Percentiles rank a stretch among this genome's conserved stretches.
Conservation (phyloP, 2,888 invertebrate species). For the Tromatobia lineatoria region DNA sequence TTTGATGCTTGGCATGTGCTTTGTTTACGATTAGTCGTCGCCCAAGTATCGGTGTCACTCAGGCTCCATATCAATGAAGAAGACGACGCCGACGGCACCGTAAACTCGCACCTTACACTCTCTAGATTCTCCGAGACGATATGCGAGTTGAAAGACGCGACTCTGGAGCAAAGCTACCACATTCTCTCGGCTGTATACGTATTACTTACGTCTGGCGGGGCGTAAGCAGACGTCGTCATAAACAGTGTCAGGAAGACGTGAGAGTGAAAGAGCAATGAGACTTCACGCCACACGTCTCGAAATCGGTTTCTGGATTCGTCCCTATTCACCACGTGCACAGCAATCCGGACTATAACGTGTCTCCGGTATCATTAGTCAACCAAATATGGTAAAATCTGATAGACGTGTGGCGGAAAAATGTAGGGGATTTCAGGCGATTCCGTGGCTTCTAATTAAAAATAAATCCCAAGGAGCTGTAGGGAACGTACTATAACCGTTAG, state of each 20-base stretch:
- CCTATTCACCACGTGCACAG: neutral
- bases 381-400: neutral
- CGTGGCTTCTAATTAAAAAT: conserved; percentile 79
- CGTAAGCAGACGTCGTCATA: conserved; percentile 56
- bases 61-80: conserved; percentile 59
- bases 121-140: conserved; percentile 40
- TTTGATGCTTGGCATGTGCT: conserved; percentile 49
- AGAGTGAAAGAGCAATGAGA: conserved; percentile 21
- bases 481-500: conserved; percentile 77
- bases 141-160: conserved; percentile 54
- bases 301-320: conserved; percentile 17
- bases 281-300: conserved; percentile 8
- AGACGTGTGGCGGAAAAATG: conserved; percentile 26
- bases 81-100: conserved; percentile 53
- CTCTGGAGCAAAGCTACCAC: conserved; percentile 60
- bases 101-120: conserved; percentile 70
- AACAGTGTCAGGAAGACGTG: conserved; percentile 42
- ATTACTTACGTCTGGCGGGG: conserved; percentile 54
- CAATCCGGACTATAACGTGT: neutral
- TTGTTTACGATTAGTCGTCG: conserved; percentile 56
- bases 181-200: conserved; percentile 53
- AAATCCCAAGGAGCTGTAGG: conserved; percentile 75
- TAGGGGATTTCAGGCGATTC: conserved; percentile 34
- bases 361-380: conserved; percentile 1
- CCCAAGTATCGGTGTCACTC: conserved; percentile 50